phyloP scores from a whole-genome alignment of 2,888 invertebrate genomes.

The Coremacera marginata region DNA sequence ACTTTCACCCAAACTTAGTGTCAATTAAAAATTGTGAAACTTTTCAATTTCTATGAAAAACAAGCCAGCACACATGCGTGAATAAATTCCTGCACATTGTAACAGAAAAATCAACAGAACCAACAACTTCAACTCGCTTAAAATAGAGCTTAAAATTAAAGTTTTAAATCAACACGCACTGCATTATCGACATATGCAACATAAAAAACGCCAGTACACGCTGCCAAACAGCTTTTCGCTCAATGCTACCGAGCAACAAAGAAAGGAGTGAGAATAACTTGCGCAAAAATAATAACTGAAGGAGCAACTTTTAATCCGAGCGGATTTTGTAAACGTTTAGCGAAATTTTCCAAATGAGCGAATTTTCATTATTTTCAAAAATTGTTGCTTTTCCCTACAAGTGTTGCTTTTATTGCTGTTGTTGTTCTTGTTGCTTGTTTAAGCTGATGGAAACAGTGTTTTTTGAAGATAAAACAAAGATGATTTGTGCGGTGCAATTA shows the following conservation, averaged over 20 bases:
- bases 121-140: not conserved
- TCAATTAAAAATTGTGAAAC: constrained; percentile 18
- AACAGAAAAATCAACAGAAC: not conserved
- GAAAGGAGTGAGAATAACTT: no score
- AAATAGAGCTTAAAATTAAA: not conserved
- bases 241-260: no score
- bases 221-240: no score
- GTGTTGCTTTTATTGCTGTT: not conserved
- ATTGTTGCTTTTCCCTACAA: not conserved
- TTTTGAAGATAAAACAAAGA: not conserved
- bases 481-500: not conserved
- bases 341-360: constrained; percentile 48
- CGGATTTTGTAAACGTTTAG: constrained; percentile 46
- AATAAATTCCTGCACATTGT: not conserved
- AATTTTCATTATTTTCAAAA: constrained; percentile 41
- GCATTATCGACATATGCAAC: constrained; percentile 2
- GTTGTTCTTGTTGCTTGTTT: constrained; percentile 4
- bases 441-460: constrained; percentile 20
- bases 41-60: constrained; percentile 6
- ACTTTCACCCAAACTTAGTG: not conserved
- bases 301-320: constrained; percentile 41
- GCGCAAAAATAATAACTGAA: not conserved
- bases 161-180: constrained; percentile 8
- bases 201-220: no score
- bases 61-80: not conserved